Conservation (phyloP, 2,888 invertebrate species). For the Liodrosophila aerea region DNA sequence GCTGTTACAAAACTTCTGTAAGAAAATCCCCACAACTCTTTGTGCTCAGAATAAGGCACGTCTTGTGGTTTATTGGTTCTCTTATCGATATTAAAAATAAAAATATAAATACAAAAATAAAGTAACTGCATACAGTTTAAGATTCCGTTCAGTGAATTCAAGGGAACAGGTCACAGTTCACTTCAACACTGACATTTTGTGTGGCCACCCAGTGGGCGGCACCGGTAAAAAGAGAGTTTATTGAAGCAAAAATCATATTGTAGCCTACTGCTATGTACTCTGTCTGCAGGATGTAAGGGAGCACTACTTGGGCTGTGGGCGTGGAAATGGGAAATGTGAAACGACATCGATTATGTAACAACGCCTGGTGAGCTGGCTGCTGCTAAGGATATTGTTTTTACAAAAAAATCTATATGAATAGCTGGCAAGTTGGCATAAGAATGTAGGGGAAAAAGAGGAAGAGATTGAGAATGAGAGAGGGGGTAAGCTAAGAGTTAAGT, state of each 20-base stretch:
- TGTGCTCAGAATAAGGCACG: neutral
- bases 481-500: no score
- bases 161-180: constrained; percentile 9
- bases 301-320: constrained; percentile 14
- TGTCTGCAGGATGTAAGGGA: neutral
- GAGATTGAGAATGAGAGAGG: no score
- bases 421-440: no score
- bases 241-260: constrained; percentile 46
- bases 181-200: constrained; percentile 1
- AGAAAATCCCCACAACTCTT: neutral
- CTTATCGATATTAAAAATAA: neutral
- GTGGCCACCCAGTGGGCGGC: neutral
- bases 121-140: no score
- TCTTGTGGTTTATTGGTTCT: neutral
- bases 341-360: constrained; percentile 66
- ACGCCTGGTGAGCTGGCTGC: constrained; percentile 13
- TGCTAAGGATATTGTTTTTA: constrained; percentile 38
- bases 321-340: constrained; percentile 68
- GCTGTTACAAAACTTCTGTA: neutral
- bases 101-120: neutral
- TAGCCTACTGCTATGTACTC: constrained; percentile 32
- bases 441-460: no score
- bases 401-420: neutral
- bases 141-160: no score
- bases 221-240: constrained; percentile 23